These are phyloP conservation scores for Suncus etruscus DNA, from an alignment of 2,113 vertebrate species.

Conservation along the genomic window DNA sequence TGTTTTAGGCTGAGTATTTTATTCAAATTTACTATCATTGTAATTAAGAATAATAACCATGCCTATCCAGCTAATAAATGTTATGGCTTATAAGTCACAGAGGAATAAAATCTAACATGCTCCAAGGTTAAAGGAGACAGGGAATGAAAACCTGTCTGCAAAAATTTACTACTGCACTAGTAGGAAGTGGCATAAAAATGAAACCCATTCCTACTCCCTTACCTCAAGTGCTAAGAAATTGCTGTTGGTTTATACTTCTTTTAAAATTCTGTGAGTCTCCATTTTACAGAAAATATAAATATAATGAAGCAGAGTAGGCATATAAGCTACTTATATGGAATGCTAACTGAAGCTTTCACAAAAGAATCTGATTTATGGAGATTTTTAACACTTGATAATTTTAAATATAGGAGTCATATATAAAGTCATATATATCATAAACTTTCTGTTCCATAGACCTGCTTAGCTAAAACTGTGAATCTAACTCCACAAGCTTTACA, in stretches of 20 bases:
- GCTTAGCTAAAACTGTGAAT: background rate
- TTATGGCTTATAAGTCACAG: slow-evolving; percentile 32
- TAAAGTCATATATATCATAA: too few species aligned
- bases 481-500: background rate
- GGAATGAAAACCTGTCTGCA: background rate
- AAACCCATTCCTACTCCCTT: slow-evolving; percentile 51
- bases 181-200: background rate
- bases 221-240: slow-evolving; percentile 47
- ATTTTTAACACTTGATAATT: slow-evolving; percentile 28
- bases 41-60: slow-evolving; percentile 72
- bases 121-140: slow-evolving; percentile 56
- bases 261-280: slow-evolving; percentile 15
- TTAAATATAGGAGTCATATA: slow-evolving; percentile 34
- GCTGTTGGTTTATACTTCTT: slow-evolving; percentile 34
- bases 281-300: slow-evolving; percentile 63
- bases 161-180: slow-evolving; percentile 61
- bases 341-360: background rate
- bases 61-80: slow-evolving; percentile 72
- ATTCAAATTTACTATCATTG: slow-evolving; percentile 71
- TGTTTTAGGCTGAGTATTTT: slow-evolving; percentile 60
- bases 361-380: slow-evolving; percentile 19
- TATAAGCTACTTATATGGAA: slow-evolving; percentile 35
- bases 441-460: background rate
- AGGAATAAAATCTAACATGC: slow-evolving; percentile 56
- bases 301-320: slow-evolving; percentile 39